Evolutionary conservation across 2,888 invertebrate species (phyloP).

Genomic region (Erpobdella octoculata): DNA sequence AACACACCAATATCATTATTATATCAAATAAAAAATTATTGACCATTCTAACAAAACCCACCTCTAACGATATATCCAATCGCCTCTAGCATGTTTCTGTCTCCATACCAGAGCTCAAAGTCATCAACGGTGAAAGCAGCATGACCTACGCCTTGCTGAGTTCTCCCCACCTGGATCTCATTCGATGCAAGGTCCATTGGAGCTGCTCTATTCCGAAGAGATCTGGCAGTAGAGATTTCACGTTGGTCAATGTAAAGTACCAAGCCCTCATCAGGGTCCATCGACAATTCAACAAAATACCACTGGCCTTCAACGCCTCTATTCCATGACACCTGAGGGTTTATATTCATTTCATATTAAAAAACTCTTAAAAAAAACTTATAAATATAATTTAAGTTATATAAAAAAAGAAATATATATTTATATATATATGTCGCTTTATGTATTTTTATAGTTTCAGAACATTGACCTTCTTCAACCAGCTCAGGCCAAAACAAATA

Average conservation of each 20-base stretch:
- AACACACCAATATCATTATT: not conserved
- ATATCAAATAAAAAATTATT: not conserved
- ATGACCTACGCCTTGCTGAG: conserved; percentile 15
- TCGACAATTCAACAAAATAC: conserved; percentile 50
- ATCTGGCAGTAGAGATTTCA: conserved; percentile 18
- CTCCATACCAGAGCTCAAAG: conserved; percentile 36
- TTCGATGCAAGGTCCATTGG: conserved; percentile 37
- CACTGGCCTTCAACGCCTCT: conserved; percentile 41
- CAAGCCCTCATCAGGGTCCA: conserved; percentile 41
- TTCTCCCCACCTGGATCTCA: conserved; percentile 29
- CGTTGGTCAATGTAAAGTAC: conserved; percentile 43
- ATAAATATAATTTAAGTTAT: not conserved
- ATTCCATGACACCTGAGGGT: conserved; percentile 32
- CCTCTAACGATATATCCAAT: conserved; percentile 37
- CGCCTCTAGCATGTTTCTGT: conserved; percentile 37
- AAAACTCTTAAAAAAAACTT: not conserved
- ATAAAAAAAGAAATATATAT: not conserved
- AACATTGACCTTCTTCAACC: too few species aligned
- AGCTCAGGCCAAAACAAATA: too few species aligned
- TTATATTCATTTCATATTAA: not conserved
- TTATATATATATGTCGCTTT: too few species aligned
- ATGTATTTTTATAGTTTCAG: too few species aligned
- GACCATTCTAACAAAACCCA: conserved; percentile 19
- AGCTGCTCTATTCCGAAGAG: not conserved
- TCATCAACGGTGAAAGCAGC: conserved; percentile 30